Percentiles rank a stretch among this genome's conserved stretches.
Evolutionary conservation across 2,113 vertebrate species (phyloP).

Genomic region (Oryzias woworae): DNA sequence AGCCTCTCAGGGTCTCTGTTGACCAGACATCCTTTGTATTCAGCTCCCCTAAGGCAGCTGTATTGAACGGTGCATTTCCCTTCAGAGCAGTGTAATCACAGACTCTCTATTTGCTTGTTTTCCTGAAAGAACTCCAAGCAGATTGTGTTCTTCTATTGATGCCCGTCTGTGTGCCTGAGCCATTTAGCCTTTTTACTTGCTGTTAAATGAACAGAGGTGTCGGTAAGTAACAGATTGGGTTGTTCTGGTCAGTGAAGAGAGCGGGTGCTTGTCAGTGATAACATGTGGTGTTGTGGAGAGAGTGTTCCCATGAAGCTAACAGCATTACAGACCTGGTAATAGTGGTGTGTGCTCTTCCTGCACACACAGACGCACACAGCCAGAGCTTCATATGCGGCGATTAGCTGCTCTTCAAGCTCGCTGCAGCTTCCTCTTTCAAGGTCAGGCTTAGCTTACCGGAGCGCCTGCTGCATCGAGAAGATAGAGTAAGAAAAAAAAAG

Average conservation of each 20-base stretch:
- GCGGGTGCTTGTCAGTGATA: constrained; percentile 15
- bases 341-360: constrained; percentile 2
- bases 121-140: constrained; percentile 11
- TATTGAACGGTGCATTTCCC: constrained; percentile 13
- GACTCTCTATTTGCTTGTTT: not conserved
- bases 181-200: constrained; percentile 18
- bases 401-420: constrained; percentile 31
- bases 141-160: not conserved
- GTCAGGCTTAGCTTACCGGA: constrained; percentile 52
- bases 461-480: constrained; percentile 46
- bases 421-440: constrained; percentile 51
- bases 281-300: constrained; percentile 20
- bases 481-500: constrained; percentile 21
- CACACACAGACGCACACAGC: constrained; percentile 15
- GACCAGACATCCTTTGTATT: constrained; percentile 37
- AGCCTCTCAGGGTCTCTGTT: not conserved
- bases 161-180: constrained; percentile 17
- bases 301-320: constrained; percentile 19
- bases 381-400: constrained; percentile 15
- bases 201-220: constrained; percentile 26
- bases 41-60: not conserved
- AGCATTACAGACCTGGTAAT: constrained; percentile 29
- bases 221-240: constrained; percentile 27
- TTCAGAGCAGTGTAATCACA: not conserved
- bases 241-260: constrained; percentile 1